These are phyloP conservation scores for Drosophila takahashii DNA, from an alignment of 1,140 invertebrate species.

Conservation along the genomic window DNA sequence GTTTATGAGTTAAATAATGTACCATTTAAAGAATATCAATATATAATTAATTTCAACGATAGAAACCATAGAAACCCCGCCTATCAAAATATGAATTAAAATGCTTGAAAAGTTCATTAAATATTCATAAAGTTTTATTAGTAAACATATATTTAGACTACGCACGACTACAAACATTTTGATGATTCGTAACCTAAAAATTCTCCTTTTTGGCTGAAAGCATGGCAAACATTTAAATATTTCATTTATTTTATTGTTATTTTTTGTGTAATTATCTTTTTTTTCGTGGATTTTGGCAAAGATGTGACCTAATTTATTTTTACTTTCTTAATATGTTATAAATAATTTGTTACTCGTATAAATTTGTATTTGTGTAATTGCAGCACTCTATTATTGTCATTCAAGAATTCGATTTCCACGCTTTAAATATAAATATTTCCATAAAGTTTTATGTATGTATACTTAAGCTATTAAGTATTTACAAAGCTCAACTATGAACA, in stretches of 20 bases:
- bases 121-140: slow-evolving; percentile 75
- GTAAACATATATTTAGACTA: slow-evolving; percentile 69
- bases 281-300: slow-evolving; percentile 1
- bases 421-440: slow-evolving; percentile 46
- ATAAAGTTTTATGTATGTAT: slow-evolving; percentile 62
- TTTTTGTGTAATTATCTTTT: slow-evolving; percentile 17
- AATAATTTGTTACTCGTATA: slow-evolving; percentile 47
- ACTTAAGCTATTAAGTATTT: slow-evolving; percentile 83
- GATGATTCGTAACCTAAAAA: slow-evolving; percentile 46
- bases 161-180: slow-evolving; percentile 65
- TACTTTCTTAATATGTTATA: slow-evolving; percentile 34
- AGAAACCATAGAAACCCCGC: background rate
- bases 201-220: slow-evolving; percentile 33
- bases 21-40: background rate
- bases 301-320: slow-evolving; percentile 27
- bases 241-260: background rate
- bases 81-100: background rate
- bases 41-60: background rate
- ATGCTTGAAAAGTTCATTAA: slow-evolving; percentile 10
- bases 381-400: slow-evolving; percentile 44
- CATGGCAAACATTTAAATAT: slow-evolving; percentile 33
- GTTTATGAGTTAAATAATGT: background rate
- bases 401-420: slow-evolving; percentile 58
- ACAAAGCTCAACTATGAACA: slow-evolving; percentile 79
- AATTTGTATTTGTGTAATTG: slow-evolving; percentile 42